Conservation (phyloP, 2,797 vertebrate species). For the Alauda arvensis region DNA sequence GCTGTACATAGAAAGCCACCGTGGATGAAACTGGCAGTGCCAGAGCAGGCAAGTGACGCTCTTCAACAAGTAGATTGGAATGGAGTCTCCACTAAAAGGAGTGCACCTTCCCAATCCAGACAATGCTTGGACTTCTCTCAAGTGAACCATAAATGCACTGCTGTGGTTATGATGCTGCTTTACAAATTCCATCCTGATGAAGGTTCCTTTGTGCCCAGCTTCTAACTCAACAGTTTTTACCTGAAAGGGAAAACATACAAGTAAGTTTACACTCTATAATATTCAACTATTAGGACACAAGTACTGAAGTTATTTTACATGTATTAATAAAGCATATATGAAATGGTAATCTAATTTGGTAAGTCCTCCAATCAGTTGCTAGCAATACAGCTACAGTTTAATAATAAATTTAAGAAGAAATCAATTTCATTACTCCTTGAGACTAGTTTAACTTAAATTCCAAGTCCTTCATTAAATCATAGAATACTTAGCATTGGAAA, state of each 20-base stretch:
- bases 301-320: background rate
- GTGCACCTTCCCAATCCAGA: background rate
- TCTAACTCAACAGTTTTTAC: slow-evolving; percentile 26
- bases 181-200: background rate
- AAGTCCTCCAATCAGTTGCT: background rate
- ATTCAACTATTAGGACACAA: background rate
- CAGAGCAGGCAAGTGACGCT: background rate
- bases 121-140: background rate
- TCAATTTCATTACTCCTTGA: background rate
- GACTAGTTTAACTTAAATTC: background rate
- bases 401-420: too few relatives aligned
- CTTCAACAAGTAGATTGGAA: background rate
- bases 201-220: background rate
- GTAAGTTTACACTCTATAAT: background rate
- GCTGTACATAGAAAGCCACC: background rate
- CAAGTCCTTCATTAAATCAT: background rate
- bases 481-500: background rate
- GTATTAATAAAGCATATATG: background rate
- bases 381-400: background rate
- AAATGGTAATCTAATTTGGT: background rate
- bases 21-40: background rate
- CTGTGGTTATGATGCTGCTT: slow-evolving; percentile 4
- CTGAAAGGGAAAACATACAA: slow-evolving; percentile 46
- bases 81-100: background rate
- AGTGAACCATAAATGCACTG: background rate